Conservation (phyloP, 2,113 vertebrate species). For the Mesoclemmys tuberculata region DNA sequence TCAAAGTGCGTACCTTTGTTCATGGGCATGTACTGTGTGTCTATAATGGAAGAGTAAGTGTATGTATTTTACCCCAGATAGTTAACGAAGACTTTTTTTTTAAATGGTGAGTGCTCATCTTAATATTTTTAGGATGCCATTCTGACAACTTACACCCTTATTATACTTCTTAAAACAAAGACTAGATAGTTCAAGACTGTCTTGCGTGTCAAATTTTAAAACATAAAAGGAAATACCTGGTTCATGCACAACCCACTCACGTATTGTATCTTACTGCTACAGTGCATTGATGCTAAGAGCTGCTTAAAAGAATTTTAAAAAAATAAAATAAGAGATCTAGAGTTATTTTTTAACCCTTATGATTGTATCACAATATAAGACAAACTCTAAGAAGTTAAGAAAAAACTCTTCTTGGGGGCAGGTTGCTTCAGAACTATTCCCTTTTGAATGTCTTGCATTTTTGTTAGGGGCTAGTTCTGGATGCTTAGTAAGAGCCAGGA, state of each 20-base stretch:
- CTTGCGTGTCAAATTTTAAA: not conserved
- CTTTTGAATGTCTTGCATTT: not conserved
- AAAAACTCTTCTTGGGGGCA: not conserved
- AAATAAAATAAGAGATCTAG: no score
- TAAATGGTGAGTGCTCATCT: not conserved
- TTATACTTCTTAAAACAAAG: not conserved
- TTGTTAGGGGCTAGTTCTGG: not conserved
- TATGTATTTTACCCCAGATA: not conserved
- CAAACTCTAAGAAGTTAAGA: not conserved
- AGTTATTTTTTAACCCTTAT: no score
- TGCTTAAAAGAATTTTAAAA: not conserved
- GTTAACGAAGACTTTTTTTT: not conserved
- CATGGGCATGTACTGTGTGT: not conserved
- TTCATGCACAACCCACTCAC: no score
- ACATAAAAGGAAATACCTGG: not conserved
- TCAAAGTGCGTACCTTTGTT: not conserved
- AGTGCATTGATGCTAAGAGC: not conserved
- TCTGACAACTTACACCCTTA: not conserved
- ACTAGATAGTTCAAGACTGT: not conserved
- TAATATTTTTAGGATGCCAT: not conserved
- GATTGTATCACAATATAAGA: not conserved
- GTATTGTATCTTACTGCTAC: no score
- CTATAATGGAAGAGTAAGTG: not conserved
- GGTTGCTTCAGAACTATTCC: not conserved
- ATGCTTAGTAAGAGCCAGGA: not conserved